A percentile compares a stretch with the other conserved stretches of the same genome.
These are phyloP conservation scores for Eupithecia abbreviata DNA, from an alignment of 2,888 invertebrate species.

Conservation along the genomic window DNA sequence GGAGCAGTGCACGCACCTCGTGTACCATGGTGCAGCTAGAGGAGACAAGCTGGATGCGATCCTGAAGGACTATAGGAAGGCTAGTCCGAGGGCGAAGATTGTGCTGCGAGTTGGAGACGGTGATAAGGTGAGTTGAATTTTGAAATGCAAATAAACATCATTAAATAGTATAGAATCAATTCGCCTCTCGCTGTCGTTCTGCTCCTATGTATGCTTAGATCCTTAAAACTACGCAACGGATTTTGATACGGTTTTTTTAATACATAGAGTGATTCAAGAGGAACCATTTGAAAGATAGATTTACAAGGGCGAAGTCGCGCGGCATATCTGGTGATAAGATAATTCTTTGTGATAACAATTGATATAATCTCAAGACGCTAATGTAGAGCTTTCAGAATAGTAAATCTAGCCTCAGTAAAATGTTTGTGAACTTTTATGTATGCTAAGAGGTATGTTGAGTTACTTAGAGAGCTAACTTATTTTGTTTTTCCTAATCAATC, in stretches of 20 bases:
- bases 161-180: too few species aligned
- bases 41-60: constrained; percentile 73
- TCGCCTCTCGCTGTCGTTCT: too few species aligned
- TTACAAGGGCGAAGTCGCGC: too few species aligned
- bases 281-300: too few species aligned
- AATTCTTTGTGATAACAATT: neutral
- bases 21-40: constrained; percentile 75
- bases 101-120: constrained; percentile 81
- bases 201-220: too few species aligned
- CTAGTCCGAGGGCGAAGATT: constrained; percentile 80
- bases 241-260: too few species aligned
- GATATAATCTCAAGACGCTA: neutral
- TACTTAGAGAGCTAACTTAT: too few species aligned
- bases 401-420: neutral
- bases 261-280: too few species aligned
- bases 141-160: neutral
- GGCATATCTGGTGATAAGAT: too few species aligned
- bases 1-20: constrained; percentile 81
- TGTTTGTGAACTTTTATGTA: neutral
- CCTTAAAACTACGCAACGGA: too few species aligned
- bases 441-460: too few species aligned
- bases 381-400: neutral
- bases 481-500: too few species aligned
- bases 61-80: constrained; percentile 78
- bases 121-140: constrained; percentile 81